Conservation (phyloP, 2,113 vertebrate species). For the Mugil cephalus region DNA sequence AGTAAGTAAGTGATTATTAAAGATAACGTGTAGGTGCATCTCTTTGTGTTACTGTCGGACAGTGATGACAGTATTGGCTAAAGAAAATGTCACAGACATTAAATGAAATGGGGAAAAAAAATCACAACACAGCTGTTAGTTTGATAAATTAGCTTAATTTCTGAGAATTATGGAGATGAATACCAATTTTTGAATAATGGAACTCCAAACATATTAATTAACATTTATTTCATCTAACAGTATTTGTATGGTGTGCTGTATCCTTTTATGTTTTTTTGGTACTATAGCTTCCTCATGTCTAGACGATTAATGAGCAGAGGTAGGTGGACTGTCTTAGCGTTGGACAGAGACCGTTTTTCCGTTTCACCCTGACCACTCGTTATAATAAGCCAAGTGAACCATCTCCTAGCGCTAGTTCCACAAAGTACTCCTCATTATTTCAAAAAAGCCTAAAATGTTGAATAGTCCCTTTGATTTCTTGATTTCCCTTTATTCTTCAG, state of each 20-base stretch:
- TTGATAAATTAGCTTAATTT: background rate
- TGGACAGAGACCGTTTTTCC: slow-evolving; percentile 3
- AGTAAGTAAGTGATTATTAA: slow-evolving; percentile 2
- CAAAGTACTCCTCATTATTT: background rate
- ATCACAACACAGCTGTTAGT: too few species aligned
- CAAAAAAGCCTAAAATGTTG: background rate
- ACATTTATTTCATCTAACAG: too few species aligned
- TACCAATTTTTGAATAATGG: too few species aligned
- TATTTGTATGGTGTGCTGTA: background rate
- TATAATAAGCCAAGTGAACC: slow-evolving; percentile 2
- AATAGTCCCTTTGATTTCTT: slow-evolving; percentile 19
- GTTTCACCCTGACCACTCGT: background rate
- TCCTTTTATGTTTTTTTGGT: background rate
- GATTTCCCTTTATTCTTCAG: background rate
- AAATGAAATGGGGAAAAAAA: background rate
- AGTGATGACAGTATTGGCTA: background rate
- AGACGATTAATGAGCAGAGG: background rate
- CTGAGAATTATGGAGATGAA: background rate
- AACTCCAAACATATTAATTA: too few species aligned
- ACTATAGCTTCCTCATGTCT: background rate
- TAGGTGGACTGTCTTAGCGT: background rate
- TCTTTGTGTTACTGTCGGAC: too few species aligned
- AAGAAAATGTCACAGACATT: background rate
- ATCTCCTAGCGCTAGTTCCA: background rate
- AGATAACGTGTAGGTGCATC: background rate